These are phyloP conservation scores for Glareola pratincola DNA, from an alignment of 2,113 vertebrate species.

Conservation along the genomic window DNA sequence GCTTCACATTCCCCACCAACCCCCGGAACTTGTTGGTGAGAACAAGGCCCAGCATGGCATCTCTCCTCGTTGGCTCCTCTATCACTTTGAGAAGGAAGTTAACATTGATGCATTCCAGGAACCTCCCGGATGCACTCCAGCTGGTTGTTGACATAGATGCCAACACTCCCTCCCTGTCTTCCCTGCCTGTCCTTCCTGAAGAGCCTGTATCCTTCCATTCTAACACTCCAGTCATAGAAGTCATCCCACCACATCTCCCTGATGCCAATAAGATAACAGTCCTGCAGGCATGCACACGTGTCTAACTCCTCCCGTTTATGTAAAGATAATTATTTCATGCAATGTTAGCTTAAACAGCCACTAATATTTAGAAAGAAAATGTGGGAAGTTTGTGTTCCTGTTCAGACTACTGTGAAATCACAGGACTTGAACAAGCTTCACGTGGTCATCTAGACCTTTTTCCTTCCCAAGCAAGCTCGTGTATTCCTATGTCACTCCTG, in stretches of 20 bases:
- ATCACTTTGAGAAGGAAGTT: too few species aligned
- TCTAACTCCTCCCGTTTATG: background rate
- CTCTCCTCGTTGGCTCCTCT: too few species aligned
- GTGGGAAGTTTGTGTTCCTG: background rate
- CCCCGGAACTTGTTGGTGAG: too few species aligned
- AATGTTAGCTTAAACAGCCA: background rate
- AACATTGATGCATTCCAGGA: too few species aligned
- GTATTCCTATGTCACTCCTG: background rate
- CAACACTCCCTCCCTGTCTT: too few species aligned
- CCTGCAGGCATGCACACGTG: background rate
- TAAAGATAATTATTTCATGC: background rate
- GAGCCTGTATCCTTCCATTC: too few species aligned
- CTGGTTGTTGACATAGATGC: too few species aligned
- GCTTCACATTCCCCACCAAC: too few species aligned
- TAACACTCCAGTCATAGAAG: background rate
- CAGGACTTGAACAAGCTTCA: background rate
- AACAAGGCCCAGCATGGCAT: too few species aligned
- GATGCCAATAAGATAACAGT: background rate
- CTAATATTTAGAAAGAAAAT: background rate
- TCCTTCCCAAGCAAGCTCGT: background rate
- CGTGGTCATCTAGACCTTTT: background rate
- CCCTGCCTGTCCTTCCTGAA: too few species aligned
- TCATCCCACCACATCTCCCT: background rate
- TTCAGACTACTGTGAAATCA: background rate
- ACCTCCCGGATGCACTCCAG: too few species aligned